Conservation (phyloP, 2,888 invertebrate genomes). For the Matsumyia berberina region DNA sequence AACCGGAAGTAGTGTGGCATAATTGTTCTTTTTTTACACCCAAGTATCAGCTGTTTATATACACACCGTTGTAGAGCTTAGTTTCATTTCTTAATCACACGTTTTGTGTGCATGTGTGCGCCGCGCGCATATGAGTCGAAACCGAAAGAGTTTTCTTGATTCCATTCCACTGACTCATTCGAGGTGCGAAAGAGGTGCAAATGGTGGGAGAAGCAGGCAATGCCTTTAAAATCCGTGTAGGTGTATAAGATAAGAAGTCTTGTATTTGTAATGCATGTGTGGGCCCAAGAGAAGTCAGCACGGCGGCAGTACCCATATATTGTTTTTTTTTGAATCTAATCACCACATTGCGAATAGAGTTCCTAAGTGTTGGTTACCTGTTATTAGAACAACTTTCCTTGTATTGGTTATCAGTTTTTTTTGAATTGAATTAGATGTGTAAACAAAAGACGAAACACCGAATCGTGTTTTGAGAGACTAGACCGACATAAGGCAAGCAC, state of each 20-base stretch:
- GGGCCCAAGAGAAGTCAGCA: constrained; percentile 32
- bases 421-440: constrained; percentile 13
- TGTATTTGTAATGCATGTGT: constrained; percentile 41
- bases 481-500: constrained; percentile 5
- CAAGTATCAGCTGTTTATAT: constrained; percentile 46
- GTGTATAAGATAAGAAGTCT: constrained; percentile 47
- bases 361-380: constrained; percentile 7
- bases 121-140: background rate
- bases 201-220: constrained; percentile 57
- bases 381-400: background rate
- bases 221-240: constrained; percentile 56
- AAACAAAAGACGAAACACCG: constrained; percentile 36
- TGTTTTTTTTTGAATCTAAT: constrained; percentile 38
- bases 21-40: constrained; percentile 11
- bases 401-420: constrained; percentile 23
- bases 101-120: background rate
- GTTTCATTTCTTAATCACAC: constrained; percentile 5
- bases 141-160: constrained; percentile 45
- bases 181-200: constrained; percentile 33
- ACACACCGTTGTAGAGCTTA: background rate
- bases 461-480: constrained; percentile 21
- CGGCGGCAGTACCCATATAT: constrained; percentile 1
- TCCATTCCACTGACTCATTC: constrained; percentile 64
- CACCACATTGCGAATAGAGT: background rate
- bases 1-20: constrained; percentile 21